These are phyloP conservation scores for Silurus glanis DNA, from an alignment of 2,113 vertebrate genomes.

Conservation along the genomic window DNA sequence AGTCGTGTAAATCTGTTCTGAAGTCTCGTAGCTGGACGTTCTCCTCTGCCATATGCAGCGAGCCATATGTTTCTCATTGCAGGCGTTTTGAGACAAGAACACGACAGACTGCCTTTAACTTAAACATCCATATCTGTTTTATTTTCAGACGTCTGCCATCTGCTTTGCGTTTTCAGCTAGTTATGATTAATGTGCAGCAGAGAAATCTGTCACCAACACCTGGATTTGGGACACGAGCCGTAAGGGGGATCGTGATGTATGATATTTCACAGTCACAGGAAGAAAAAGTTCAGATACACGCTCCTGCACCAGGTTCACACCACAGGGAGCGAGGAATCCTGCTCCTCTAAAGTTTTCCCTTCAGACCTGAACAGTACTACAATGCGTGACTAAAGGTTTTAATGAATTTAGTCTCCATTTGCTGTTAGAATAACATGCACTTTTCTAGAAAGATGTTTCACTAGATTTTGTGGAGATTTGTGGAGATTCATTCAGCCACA, in stretches of 20 bases:
- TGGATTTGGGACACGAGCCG: not conserved
- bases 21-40: not conserved
- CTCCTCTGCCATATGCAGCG: not conserved
- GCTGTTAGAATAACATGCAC: too few relatives aligned
- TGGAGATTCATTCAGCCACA: too few relatives aligned
- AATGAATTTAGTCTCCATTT: too few relatives aligned
- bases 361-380: too few relatives aligned
- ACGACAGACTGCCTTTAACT: conserved; percentile 26
- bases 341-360: too few relatives aligned
- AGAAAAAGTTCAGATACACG: not conserved
- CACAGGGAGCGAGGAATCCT: not conserved
- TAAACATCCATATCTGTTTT: conserved; percentile 24
- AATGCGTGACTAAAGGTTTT: too few relatives aligned
- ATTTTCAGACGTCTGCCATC: conserved; percentile 28
- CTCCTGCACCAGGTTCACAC: not conserved
- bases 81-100: not conserved
- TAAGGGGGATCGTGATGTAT: not conserved
- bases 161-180: conserved; percentile 14
- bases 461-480: too few relatives aligned
- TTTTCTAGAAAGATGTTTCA: too few relatives aligned
- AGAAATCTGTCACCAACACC: not conserved
- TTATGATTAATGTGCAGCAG: conserved; percentile 26
- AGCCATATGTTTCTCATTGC: conserved; percentile 11
- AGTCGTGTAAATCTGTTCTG: conserved; percentile 11
- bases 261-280: not conserved